Evolutionary conservation across 2,797 vertebrate genomes (phyloP), one percentile per base, ranked within the genome.

Genomic region (Caiman crocodilus): DNA sequence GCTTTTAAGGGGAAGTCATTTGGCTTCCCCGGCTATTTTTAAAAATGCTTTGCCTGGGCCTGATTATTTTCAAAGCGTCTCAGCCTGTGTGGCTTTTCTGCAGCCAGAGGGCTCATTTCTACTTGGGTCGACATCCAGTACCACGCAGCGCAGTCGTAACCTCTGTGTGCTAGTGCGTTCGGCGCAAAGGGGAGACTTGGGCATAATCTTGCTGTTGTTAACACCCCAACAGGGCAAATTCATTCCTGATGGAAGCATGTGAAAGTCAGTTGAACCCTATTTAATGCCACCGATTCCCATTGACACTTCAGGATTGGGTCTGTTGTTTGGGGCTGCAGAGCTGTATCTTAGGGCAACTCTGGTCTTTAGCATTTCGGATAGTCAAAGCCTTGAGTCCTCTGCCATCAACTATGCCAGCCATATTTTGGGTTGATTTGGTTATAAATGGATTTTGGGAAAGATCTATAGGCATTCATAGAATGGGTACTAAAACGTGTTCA

Each of bases 151-250:
- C 59, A 84, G 50, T 12, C 5, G 18, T 42, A 17, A 55, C 10
- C 16, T 75, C 23, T 25, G 15, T 28, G 25, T 75, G 4, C 79
- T 76, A 42, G 76, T 87, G 88, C 82, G 85, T 84, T 93, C 32
- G 91, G 76, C 85, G 90, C 85, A 12, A 82, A 95, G 93, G 58
- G 91, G 88, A 95, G 93, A 91, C 95, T 95, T 90, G 90, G 89
- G 92, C 79, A 69, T 1, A 74, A 55, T 90, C 93, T 94, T 90
- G 90, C 79, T 71, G 17, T 79, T 79, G 35, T 89, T 90, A 79
- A 94, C 93, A 23, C 67, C 75, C 90, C 3, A n/a, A 20, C 6
- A 78, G 92, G 93, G 92, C 89, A 77, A 92, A 74, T 90, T 94
- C 3, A 6, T 64, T 14, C 76, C 74, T 8, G 12, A 64, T 78